Evolutionary conservation across 2,113 vertebrate species (phyloP).

Genomic region (Eulemur rufifrons): DNA sequence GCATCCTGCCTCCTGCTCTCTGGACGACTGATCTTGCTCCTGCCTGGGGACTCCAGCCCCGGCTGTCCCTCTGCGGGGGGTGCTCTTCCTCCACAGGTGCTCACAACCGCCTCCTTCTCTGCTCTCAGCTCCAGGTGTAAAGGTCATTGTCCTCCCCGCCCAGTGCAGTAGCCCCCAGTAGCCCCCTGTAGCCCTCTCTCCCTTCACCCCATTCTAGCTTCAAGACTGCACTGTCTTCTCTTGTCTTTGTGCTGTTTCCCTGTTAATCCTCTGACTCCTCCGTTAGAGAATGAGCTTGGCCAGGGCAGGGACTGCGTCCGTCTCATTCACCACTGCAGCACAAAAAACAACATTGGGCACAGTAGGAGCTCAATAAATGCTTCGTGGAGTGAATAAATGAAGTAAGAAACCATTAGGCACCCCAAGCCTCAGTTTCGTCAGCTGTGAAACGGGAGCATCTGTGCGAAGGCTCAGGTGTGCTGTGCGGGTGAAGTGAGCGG

Average conservation of each 20-base stretch:
- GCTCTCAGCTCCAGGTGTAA: not conserved
- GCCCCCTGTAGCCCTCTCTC: not conserved
- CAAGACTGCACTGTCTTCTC: fast-evolving
- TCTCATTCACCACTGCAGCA: not conserved
- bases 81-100: not conserved
- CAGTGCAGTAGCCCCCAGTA: not conserved
- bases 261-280: not conserved
- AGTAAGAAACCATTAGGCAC: not conserved
- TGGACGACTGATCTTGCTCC: too few species aligned
- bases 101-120: not conserved
- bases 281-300: not conserved
- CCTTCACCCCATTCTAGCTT: not conserved
- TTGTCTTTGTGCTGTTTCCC: not conserved
- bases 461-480: not conserved
- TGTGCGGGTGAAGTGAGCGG: fast-evolving
- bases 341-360: not conserved
- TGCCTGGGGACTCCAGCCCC: too few species aligned
- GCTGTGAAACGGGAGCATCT: not conserved
- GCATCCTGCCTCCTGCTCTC: not conserved
- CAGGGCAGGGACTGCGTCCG: too few species aligned
- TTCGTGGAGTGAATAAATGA: not conserved
- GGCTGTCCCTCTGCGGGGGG: not conserved
- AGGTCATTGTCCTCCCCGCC: not conserved
- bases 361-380: not conserved
- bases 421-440: not conserved